Evolutionary conservation across 2,113 vertebrate species (phyloP), one percentile per base, ranked within the genome.

Genomic region (Atherinomorus stipes): DNA sequence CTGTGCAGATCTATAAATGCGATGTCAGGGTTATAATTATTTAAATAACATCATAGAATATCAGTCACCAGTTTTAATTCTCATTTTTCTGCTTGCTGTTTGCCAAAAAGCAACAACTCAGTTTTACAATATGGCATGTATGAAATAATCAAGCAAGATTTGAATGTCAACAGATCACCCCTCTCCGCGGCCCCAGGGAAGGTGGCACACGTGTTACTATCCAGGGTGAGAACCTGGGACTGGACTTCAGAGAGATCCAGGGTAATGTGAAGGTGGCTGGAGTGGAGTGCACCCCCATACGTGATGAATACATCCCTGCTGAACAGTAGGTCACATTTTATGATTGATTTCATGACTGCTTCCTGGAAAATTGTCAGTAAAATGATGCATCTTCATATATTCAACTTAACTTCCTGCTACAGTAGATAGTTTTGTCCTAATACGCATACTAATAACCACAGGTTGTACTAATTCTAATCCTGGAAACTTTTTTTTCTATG

Each of bases 161-260:
- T 74, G 3, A 10, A 47, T 65, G 42, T 53, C 63, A 11, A 81
- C 92, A 99, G 98, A 96, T 99, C 76, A 96, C 94, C 21, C 98
- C 98, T 0, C 90, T 97, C 45, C 94, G 96, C 0, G 98, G 98
- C 2, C 98, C 98, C 25, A 94, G 98, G 0, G 98, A 99, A 89
- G 98, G 98, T 1, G 98, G 98, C 4, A 99, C 98, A 1, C 95
- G 94, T 25, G 98, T 99, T 81, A 99, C 98, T 13, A 99, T 99
- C 85, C 95, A 95, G 2, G 98, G 98, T 5, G 97, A 98, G 89
- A 99, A 99, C 85, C 91, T 99, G 81, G 98, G 98, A 1, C 91
- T 99, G 90, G 96, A 97, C 34, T 99, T 99, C 90, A 87, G 89
- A 38, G 98, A 99, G 80, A 99, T 99, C 4, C 94, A 96, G 0